Base-by-base conservation (phyloP, 2,888 invertebrate species). In the Plagodis dolabraria region DNA sequence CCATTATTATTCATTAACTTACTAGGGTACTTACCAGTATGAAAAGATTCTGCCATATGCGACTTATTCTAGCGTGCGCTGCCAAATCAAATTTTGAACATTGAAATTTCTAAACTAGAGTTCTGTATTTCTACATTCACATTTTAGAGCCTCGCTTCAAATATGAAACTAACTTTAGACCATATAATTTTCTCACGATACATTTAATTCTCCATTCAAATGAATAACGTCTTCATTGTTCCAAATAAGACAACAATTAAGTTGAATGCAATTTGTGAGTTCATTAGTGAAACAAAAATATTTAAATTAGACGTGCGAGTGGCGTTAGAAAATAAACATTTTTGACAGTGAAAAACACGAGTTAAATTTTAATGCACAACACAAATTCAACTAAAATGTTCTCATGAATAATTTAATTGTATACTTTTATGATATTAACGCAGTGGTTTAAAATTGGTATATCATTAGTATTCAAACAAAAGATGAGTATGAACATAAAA, bases 161-260 rank as follows among this genome's bases (percentile, higher is more conserved):
- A 7, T 59, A 47, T 59, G 22, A 12, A 54, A 33, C 44, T 33
- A 59, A 22, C 54, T 8, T 60, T 47, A 65, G 65, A 63, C 68
- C 63, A 69, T 55, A 68, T 79, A 82, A 85, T 82, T 82, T 86
- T 89, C 87, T 86, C 89, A 87, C 86, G 89, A 89, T 88, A 87
- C 80, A 70, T 66, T 67, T 65, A 59, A 62, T 65, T 63, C 70
- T 71, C 71, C 74, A 79, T 80, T 80, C 75, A 75, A 76, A 80
- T 82, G 75, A 75, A 70, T 82, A 80, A 86, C 79, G 83, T 79
- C 79, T 85, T 79, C 79, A 86, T 88, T 88, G 85, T 87, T 82
- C 76, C 71, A 67, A 75, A 77, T 73, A 72, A 69, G 70, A 74
- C 69, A 68, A 74, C 64, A 69, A 71, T 70, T 72, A 65, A 70